Percentiles rank a stretch among this genome's conserved stretches.
phyloP scores from a whole-genome alignment of 2,113 vertebrate genomes.

The Castor canadensis region DNA sequence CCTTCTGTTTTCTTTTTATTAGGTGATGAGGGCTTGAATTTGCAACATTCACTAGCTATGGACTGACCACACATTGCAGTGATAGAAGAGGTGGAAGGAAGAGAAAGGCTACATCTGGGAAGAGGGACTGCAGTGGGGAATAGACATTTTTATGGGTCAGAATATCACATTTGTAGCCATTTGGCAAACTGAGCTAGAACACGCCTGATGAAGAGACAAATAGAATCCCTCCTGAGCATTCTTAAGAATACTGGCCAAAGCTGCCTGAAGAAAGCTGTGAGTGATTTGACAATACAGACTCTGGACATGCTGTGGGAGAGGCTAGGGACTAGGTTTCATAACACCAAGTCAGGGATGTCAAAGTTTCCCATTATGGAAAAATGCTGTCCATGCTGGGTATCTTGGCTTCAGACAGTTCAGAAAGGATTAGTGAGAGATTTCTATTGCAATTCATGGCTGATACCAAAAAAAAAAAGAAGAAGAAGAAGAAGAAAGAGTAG shows the following conservation, averaged over 20 bases:
- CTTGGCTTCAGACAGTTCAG: slow-evolving; percentile 53
- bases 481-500: no score
- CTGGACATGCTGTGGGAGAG: not conserved
- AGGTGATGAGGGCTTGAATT: not conserved
- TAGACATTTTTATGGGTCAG: slow-evolving; percentile 18
- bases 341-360: slow-evolving; percentile 20
- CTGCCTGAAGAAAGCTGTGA: not conserved
- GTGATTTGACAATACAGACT: not conserved
- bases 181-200: slow-evolving; percentile 29
- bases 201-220: not conserved
- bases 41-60: no score
- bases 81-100: not conserved
- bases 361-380: slow-evolving; percentile 34
- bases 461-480: not conserved
- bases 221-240: not conserved
- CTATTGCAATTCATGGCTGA: slow-evolving; percentile 50
- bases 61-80: not conserved
- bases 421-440: slow-evolving; percentile 62
- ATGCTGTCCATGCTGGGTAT: not conserved
- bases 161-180: slow-evolving; percentile 31
- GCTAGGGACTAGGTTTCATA: not conserved
- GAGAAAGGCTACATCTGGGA: not conserved
- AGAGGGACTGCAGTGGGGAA: not conserved
- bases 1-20: not conserved
- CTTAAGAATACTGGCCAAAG: not conserved